These are phyloP conservation scores for Oostethus manadensis DNA, from an alignment of 2,113 vertebrate species.

Conservation along the genomic window DNA sequence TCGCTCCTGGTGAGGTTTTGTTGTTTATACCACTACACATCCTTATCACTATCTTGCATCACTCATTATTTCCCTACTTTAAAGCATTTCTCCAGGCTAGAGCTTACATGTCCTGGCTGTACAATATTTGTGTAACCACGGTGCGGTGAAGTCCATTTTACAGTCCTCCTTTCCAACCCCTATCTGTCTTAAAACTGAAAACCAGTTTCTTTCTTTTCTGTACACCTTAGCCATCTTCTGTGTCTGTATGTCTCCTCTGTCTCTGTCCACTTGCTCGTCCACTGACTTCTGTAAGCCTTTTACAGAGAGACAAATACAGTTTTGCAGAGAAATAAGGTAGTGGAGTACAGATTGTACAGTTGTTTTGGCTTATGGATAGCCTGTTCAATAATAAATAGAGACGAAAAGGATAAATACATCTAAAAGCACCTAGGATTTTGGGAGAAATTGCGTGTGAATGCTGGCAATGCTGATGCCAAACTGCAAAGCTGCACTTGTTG, in stretches of 20 bases:
- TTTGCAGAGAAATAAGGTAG: constrained; percentile 14
- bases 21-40: constrained; percentile 11
- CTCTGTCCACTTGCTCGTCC: constrained; percentile 10
- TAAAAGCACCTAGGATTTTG: no score
- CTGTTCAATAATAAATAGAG: no score
- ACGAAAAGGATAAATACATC: no score
- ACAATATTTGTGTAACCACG: constrained; percentile 5
- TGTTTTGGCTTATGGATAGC: no score
- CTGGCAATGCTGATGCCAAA: no score
- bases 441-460: no score
- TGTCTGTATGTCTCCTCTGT: constrained; percentile 42
- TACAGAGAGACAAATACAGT: constrained; percentile 22
- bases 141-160: background rate
- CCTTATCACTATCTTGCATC: constrained; percentile 19
- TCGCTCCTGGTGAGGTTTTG: constrained; percentile 1
- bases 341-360: no score
- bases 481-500: no score
- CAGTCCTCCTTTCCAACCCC: background rate
- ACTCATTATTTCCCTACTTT: constrained; percentile 15
- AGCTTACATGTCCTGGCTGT: constrained; percentile 10
- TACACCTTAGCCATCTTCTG: constrained; percentile 9
- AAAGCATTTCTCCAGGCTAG: background rate
- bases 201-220: constrained; percentile 37
- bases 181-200: background rate
- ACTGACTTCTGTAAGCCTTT: constrained; percentile 25